Evolutionary conservation across 2,888 invertebrate genomes (phyloP).

Genomic region (Aethes cnicana): DNA sequence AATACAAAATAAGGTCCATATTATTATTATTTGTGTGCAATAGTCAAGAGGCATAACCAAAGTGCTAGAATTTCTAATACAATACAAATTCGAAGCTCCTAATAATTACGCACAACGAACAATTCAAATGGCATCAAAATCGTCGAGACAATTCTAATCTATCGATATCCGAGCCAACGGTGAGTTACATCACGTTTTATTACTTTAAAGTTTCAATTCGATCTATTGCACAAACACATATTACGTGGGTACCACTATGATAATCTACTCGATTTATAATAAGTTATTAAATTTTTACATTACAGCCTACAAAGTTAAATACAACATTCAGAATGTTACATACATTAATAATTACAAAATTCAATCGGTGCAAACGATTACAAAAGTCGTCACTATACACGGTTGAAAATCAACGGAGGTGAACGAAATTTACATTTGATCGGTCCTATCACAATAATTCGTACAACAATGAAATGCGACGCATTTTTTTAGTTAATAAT

Average conservation of each 20-base stretch:
- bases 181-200: constrained; percentile 51
- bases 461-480: constrained; percentile 68
- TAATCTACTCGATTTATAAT: constrained; percentile 74
- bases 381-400: constrained; percentile 63
- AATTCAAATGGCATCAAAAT: constrained; percentile 59
- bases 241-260: constrained; percentile 57
- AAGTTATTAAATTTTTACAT: constrained; percentile 75
- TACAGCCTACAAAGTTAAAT: constrained; percentile 75
- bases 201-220: constrained; percentile 50
- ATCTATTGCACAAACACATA: constrained; percentile 79
- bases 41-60: constrained; percentile 63
- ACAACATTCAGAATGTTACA: constrained; percentile 79
- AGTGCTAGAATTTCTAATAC: constrained; percentile 75
- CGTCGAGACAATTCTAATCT: constrained; percentile 59
- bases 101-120: constrained; percentile 67
- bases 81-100: constrained; percentile 74
- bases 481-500: constrained; percentile 68
- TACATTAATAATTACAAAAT: constrained; percentile 79
- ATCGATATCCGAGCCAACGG: constrained; percentile 50
- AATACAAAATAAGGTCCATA: constrained; percentile 51
- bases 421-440: constrained; percentile 61
- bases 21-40: constrained; percentile 61
- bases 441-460: constrained; percentile 70
- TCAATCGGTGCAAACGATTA: constrained; percentile 76
- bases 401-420: constrained; percentile 54